A percentile compares a stretch with the other conserved stretches of the same genome.
These are phyloP conservation scores for Hylaea fasciaria DNA, from an alignment of 2,888 invertebrate genomes.

Conservation along the genomic window DNA sequence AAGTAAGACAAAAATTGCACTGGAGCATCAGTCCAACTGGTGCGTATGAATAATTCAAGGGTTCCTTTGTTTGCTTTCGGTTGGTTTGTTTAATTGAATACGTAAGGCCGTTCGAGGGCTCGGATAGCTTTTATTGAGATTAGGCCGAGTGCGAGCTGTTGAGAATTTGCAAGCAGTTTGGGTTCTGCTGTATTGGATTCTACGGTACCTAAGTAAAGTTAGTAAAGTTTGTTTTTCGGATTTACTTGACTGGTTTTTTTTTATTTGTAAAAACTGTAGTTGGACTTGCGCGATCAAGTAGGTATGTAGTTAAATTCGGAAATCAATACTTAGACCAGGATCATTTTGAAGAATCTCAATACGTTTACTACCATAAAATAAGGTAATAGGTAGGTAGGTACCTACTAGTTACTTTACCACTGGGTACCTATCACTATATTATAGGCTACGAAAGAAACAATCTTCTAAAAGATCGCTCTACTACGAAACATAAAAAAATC, in stretches of 20 bases:
- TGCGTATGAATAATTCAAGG: conserved; percentile 45
- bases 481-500: too few relatives aligned
- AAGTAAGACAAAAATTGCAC: neutral
- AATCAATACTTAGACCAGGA: too few relatives aligned
- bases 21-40: conserved; percentile 24
- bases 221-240: neutral
- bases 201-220: neutral
- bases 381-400: too few relatives aligned
- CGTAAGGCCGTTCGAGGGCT: conserved; percentile 20
- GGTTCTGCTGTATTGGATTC: conserved; percentile 8
- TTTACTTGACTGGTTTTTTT: neutral
- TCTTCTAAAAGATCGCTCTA: too few relatives aligned
- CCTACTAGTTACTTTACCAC: too few relatives aligned
- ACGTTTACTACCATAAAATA: too few relatives aligned
- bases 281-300: too few relatives aligned
- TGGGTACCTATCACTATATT: too few relatives aligned
- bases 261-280: neutral
- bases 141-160: conserved; percentile 18
- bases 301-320: too few relatives aligned
- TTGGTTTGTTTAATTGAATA: conserved; percentile 45
- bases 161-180: conserved; percentile 19
- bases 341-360: too few relatives aligned
- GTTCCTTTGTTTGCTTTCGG: conserved; percentile 44
- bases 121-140: conserved; percentile 29
- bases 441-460: too few relatives aligned